Evolutionary conservation across 2,888 invertebrate genomes (phyloP), one percentile per base, ranked within the genome.

Genomic region (Lasioglossum oenotherae): DNA sequence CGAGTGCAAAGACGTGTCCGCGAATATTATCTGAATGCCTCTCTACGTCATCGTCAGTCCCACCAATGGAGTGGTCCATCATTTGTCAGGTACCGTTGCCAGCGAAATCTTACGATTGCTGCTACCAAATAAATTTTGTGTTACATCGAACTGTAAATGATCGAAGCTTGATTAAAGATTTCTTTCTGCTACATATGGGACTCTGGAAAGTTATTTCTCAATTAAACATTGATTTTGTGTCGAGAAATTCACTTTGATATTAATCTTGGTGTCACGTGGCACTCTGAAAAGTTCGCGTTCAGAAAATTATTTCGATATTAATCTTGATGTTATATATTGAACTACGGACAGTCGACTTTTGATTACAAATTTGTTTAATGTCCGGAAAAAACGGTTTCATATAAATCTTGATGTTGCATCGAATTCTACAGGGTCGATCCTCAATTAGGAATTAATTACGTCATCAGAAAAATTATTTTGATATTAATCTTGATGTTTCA

Each of bases 1-100:
- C 75, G 75, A 84, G 84, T 78, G 84, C 78, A 64, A 84, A 85
- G 27, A 79, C 79, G 79, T 76, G 84, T 85, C 79, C 72, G 19
- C 35, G 31, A 12, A 38, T 84, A 72, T 84, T 75, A 79, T 75
- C 72, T 31, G 72, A 71, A 38, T 10, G 46, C 74, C 19, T 16
- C 53, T 38, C 83, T 78, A 60, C 71, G 49, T 78, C 74, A 64
- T 31, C 44, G 14, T 3, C 27, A 23, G 57, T 74, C 57, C 78
- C 35, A 27, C 60, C 6, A 35, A 49, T 31, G 31, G 35, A 77
- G 23, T 12, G 41, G 41, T 44, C 41, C 38, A n/a, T 71, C 41
- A n/a, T 71, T 71, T n/a, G 41, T n/a, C 71, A n/a, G n/a, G 38
- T 44, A 71, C 41, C 41, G 41, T 71, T 41, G 41, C n/a, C 2